Conservation (phyloP, 64 coral and sea anemone species). For the Actinia tenebrosa region DNA sequence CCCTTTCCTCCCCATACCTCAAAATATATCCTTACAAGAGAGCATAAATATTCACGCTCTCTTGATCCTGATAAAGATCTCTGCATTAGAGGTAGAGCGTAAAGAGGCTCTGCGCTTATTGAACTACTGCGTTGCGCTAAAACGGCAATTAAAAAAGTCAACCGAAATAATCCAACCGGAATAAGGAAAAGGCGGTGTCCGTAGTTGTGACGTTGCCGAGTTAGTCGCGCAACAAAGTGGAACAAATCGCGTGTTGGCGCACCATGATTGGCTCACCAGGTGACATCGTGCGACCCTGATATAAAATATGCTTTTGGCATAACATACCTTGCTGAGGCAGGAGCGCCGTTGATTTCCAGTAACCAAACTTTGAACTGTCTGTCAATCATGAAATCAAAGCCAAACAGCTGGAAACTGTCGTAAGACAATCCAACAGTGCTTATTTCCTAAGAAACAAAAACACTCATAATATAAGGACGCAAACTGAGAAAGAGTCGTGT, state of each 20-base stretch:
- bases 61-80: no score
- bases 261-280: neutral
- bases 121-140: slow-evolving; percentile 1
- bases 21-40: no score
- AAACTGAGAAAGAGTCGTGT: neutral
- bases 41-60: no score
- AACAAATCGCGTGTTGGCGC: no score
- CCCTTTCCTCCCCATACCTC: no score
- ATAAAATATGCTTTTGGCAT: neutral
- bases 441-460: slow-evolving; percentile 30
- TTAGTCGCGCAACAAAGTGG: no score
- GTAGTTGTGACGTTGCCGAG: no score
- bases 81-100: no score
- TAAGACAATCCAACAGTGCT: slow-evolving; percentile 56
- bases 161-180: neutral
- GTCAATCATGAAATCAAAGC: slow-evolving; percentile 86
- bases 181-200: neutral
- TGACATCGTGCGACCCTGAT: neutral
- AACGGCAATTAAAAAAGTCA: neutral
- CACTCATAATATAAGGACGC: neutral
- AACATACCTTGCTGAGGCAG: slow-evolving; percentile 69
- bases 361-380: slow-evolving; percentile 62
- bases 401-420: slow-evolving; percentile 82
- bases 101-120: no score
- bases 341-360: slow-evolving; percentile 77